Evolutionary conservation across 1,140 invertebrate genomes (phyloP).

Genomic region (Tigriopus japonicus): DNA sequence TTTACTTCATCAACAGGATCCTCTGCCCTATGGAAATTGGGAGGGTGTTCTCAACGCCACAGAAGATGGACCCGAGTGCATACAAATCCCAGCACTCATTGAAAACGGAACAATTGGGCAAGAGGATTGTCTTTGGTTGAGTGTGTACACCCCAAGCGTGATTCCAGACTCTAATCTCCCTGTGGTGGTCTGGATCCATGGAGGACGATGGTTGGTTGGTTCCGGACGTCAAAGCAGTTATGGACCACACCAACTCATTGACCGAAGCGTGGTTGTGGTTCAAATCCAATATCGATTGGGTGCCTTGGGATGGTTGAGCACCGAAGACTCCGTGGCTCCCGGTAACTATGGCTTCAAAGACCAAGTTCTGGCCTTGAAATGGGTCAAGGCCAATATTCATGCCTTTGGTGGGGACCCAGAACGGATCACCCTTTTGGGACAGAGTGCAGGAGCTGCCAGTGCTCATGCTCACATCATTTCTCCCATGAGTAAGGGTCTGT

Average conservation of each 20-base stretch:
- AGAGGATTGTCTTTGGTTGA: constrained; percentile 81
- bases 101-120: too few relatives aligned
- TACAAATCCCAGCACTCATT: too few relatives aligned
- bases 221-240: constrained; percentile 73
- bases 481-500: constrained; percentile 58
- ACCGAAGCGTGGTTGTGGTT: constrained; percentile 60
- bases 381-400: constrained; percentile 40
- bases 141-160: constrained; percentile 64
- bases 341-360: constrained; percentile 48
- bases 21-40: too few relatives aligned
- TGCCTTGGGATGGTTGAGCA: constrained; percentile 45
- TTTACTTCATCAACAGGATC: too few relatives aligned
- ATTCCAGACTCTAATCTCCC: constrained; percentile 15
- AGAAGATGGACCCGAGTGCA: too few relatives aligned
- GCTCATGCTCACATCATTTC: constrained; percentile 79
- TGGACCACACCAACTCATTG: constrained; percentile 54
- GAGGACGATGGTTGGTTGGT: constrained; percentile 75
- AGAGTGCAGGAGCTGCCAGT: constrained; percentile 75
- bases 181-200: constrained; percentile 72
- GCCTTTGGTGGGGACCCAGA: constrained; percentile 42
- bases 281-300: constrained; percentile 75
- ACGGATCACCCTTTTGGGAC: constrained; percentile 29
- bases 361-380: constrained; percentile 37
- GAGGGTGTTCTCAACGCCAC: too few relatives aligned
- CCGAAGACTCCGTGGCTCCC: constrained; percentile 33